These are phyloP conservation scores for Anorthoa munda DNA, from an alignment of 2,888 invertebrate species.

Conservation along the genomic window DNA sequence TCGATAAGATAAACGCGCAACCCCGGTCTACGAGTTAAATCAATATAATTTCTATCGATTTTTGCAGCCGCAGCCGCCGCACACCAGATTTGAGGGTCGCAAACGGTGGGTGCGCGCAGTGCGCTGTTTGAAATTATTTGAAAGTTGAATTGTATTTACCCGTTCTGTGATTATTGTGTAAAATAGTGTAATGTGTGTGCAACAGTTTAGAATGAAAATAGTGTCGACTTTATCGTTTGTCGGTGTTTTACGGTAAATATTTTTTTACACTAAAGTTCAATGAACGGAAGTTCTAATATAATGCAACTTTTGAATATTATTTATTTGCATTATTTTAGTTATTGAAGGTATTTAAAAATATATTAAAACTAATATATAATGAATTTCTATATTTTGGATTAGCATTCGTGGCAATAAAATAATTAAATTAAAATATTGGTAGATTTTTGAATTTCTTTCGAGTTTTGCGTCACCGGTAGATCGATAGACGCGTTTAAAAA, in stretches of 20 bases:
- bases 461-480: slow-evolving; percentile 6
- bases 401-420: neutral
- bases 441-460: slow-evolving; percentile 3
- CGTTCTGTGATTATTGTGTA: slow-evolving; percentile 44
- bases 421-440: neutral
- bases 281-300: neutral
- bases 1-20: slow-evolving; percentile 95
- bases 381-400: neutral
- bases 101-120: slow-evolving; percentile 89
- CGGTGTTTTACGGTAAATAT: slow-evolving; percentile 61
- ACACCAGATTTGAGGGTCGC: slow-evolving; percentile 87
- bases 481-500: slow-evolving; percentile 13
- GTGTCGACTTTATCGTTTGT: slow-evolving; percentile 41
- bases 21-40: slow-evolving; percentile 93
- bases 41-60: slow-evolving; percentile 95
- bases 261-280: slow-evolving; percentile 35
- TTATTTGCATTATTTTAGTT: neutral
- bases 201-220: slow-evolving; percentile 15
- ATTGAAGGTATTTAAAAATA: neutral
- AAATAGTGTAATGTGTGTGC: slow-evolving; percentile 29
- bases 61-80: slow-evolving; percentile 92
- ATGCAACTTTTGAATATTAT: neutral
- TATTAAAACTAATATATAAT: neutral
- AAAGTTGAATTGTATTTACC: slow-evolving; percentile 40
- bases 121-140: slow-evolving; percentile 62